Evolutionary conservation across 2,797 vertebrate species (phyloP).

Genomic region (Tolypeutes matacus): DNA sequence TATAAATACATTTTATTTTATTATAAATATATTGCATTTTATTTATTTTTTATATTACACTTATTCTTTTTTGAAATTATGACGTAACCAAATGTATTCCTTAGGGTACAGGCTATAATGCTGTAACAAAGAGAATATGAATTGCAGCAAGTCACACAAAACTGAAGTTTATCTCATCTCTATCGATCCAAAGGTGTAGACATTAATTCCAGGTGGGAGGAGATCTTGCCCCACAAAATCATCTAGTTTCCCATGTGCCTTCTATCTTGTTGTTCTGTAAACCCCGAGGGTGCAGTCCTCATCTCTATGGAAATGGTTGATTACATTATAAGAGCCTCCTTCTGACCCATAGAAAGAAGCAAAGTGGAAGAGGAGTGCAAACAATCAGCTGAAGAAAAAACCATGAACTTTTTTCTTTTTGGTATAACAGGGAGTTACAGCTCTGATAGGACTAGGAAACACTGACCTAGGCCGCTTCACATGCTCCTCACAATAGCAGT

Average conservation of each 20-base stretch:
- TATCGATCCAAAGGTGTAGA: not conserved
- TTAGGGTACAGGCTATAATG: not conserved
- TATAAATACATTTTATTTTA: not conserved
- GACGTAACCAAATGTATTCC: not conserved
- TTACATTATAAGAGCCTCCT: not conserved
- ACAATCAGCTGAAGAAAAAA: not conserved
- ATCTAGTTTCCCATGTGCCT: not conserved
- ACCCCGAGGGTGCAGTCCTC: not conserved
- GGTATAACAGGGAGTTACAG: not conserved
- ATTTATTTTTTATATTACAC: not conserved
- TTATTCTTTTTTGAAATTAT: not conserved
- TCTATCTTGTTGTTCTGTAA: not conserved
- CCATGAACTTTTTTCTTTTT: not conserved
- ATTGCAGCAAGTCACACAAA: not conserved
- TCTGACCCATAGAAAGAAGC: not conserved
- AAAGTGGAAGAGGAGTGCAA: not conserved
- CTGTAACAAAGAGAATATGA: not conserved
- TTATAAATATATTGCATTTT: not conserved
- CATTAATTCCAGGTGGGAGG: not conserved
- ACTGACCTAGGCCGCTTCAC: not conserved
- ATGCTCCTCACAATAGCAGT: not conserved
- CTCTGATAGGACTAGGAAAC: not conserved
- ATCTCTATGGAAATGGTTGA: not conserved
- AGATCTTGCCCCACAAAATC: not conserved
- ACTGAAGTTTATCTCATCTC: not conserved